Conservation (phyloP, 2,113 vertebrate species). For the Semnornis frantzii region DNA sequence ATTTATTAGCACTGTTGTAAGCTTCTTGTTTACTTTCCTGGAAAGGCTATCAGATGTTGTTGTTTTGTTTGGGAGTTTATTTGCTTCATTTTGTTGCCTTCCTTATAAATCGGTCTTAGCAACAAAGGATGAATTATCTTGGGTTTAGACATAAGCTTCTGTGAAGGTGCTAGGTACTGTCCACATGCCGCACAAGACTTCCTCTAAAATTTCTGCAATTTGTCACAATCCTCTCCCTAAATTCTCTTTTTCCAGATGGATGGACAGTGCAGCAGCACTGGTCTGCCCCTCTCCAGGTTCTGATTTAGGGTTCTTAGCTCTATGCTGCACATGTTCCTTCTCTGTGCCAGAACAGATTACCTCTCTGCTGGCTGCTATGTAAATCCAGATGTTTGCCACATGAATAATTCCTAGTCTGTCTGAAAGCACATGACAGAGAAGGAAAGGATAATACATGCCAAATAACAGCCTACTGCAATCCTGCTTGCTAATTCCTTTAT, state of each 20-base stretch:
- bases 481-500: not conserved
- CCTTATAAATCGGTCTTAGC: not conserved
- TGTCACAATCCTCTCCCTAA: not conserved
- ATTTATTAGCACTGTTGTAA: not conserved
- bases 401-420: not conserved
- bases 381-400: constrained; percentile 51
- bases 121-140: not conserved
- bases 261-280: not conserved
- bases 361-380: not conserved
- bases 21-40: not conserved
- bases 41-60: not conserved
- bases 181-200: not conserved
- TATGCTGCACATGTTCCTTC: not conserved
- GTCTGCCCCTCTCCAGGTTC: not conserved
- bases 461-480: not conserved
- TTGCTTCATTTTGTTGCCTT: not conserved
- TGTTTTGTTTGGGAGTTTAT: not conserved
- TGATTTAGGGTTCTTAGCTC: not conserved
- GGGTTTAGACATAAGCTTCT: not conserved
- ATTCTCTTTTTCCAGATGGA: not conserved
- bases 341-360: not conserved
- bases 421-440: not conserved
- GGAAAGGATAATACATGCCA: not conserved
- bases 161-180: not conserved
- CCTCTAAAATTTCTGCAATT: not conserved